Evolutionary conservation across 2,797 vertebrate genomes (phyloP), one percentile per base, ranked within the genome.

Genomic region (Otus scops): DNA sequence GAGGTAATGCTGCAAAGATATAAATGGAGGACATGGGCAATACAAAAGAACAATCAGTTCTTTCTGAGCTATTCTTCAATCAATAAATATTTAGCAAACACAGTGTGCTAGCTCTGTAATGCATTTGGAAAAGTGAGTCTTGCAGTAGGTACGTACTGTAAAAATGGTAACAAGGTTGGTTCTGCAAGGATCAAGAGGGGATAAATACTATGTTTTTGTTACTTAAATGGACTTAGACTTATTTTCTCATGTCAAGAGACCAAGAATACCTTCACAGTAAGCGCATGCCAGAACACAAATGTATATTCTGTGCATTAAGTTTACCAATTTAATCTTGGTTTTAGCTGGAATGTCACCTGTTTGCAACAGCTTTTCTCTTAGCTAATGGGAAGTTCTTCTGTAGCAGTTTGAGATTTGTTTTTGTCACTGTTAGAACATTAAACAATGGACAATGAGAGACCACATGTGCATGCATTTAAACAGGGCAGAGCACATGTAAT

Each of bases 1-100:
- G 88, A 96, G 71, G 80, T 88, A 82, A 86, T 94, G 56, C 85
- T 74, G 70, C 64, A 57, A 61, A 92, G 92, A 90, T 82, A 47
- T 76, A 60, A 79, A 39, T 68, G 60, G 84, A 88, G 63, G 71
- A 79, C 70, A 50, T 47, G 43, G 59, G 32, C 5, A 0, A 64
- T 79, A 26, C n/a, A 67, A 54, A 94, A 84, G 93, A 89, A 94
- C 90, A 85, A 41, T 53, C 41, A 45, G 85, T 94, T 89, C 85
- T 95, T 95, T 83, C 71, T 74, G 60, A 68, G 41, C 64, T 64
- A 10, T 91, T 92, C 84, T 85, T 32, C 64, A 64, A 53, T 93
- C 90, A 75, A 87, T 94, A 92, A 82, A 45, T 88, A 67, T 77
- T 95, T 90, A 71, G 60, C 41, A 68, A 82, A 77, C 73, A 82